Conservation (phyloP, 1,140 invertebrate species). For the Goniozus legneri region DNA sequence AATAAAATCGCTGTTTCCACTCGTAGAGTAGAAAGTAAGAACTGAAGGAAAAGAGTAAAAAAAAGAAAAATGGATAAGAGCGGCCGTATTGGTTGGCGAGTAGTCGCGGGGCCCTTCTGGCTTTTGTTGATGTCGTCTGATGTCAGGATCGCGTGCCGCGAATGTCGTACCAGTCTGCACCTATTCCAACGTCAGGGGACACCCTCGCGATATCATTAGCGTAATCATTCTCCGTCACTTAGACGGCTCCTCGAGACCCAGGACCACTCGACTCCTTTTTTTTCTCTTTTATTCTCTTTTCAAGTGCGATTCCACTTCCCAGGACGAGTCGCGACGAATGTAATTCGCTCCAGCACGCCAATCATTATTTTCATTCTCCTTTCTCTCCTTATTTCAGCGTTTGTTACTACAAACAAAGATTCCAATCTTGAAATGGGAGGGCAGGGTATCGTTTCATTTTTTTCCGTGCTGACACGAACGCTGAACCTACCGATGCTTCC, state of each 20-base stretch:
- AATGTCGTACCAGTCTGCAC: conserved; percentile 42
- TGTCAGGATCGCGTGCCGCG: conserved; percentile 27
- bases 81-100: conserved; percentile 5
- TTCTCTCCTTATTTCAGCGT: no score
- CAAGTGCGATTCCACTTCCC: conserved; percentile 14
- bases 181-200: conserved; percentile 25
- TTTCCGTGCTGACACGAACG: no score
- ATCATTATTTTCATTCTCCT: no score
- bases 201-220: conserved; percentile 31
- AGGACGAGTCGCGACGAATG: no score
- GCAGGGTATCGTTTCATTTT: no score
- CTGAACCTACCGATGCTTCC: no score
- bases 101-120: conserved; percentile 8
- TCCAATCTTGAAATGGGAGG: no score
- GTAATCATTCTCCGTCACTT: conserved; percentile 45
- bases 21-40: not conserved
- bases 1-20: conserved; percentile 17
- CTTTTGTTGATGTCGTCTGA: conserved; percentile 23
- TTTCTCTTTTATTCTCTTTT: no score
- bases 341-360: no score
- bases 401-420: no score
- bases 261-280: conserved; percentile 30
- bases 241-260: conserved; percentile 23
- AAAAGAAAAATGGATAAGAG: conserved; percentile 15
- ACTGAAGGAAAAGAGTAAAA: conserved; percentile 9